These are phyloP conservation scores for Coregonus sp. DNA, from an alignment of 2,797 vertebrate species.

Conservation along the genomic window DNA sequence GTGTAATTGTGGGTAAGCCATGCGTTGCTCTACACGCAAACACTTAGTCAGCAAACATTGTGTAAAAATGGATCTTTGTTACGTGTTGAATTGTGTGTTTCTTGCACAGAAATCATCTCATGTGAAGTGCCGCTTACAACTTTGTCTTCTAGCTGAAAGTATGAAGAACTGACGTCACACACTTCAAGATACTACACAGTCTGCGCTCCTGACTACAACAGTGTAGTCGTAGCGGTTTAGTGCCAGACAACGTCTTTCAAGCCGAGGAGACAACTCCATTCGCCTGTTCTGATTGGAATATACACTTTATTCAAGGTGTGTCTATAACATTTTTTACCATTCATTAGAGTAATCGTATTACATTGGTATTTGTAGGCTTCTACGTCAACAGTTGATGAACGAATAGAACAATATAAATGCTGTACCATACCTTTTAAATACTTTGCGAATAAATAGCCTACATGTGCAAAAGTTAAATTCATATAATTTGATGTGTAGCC, in stretches of 20 bases:
- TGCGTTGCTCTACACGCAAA: background rate
- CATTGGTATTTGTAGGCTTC: background rate
- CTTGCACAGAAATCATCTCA: background rate
- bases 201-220: background rate
- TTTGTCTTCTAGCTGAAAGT: background rate
- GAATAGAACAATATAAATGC: too few relatives aligned
- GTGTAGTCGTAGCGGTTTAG: background rate
- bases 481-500: background rate
- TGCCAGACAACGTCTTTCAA: too few relatives aligned
- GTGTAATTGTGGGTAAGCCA: background rate
- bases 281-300: conserved; percentile 2
- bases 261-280: background rate
- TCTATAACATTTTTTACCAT: background rate
- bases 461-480: background rate
- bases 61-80: background rate
- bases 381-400: too few relatives aligned
- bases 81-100: background rate
- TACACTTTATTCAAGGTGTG: conserved; percentile 5
- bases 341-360: background rate
- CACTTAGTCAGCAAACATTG: background rate
- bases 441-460: background rate
- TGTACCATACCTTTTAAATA: background rate
- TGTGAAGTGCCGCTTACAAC: background rate
- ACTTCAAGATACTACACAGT: conserved; percentile 32
- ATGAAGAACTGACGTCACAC: conserved; percentile 51